A percentile compares a stretch with the other conserved stretches of the same genome.
These are phyloP conservation scores for Manis crassicaudata DNA, from an alignment of 2,797 vertebrate species.

Conservation along the genomic window DNA sequence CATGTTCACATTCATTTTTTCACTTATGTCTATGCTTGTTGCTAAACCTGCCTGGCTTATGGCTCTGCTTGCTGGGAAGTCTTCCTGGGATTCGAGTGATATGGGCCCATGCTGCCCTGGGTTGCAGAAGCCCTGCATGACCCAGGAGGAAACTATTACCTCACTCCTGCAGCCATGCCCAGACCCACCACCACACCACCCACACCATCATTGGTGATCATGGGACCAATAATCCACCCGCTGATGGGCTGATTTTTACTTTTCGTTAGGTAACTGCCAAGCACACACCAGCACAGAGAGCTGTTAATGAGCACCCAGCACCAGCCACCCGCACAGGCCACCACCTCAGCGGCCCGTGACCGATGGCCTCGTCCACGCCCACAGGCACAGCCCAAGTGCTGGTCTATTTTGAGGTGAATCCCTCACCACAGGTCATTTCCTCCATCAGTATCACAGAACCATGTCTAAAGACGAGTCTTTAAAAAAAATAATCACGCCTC, in stretches of 20 bases:
- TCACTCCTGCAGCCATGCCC: too few species aligned
- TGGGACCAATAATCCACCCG: neutral
- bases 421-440: neutral
- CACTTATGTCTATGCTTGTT: neutral
- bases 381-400: neutral
- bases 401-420: neutral
- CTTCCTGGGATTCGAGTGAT: neutral
- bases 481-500: neutral
- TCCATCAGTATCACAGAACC: rapidly evolving
- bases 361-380: rapidly evolving
- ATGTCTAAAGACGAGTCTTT: neutral
- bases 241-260: neutral
- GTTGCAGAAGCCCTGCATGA: neutral
- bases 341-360: neutral
- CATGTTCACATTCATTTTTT: rapidly evolving
- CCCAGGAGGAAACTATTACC: neutral
- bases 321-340: rapidly evolving
- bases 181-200: too few species aligned
- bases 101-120: neutral
- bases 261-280: neutral
- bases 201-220: too few species aligned
- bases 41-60: neutral
- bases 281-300: rapidly evolving
- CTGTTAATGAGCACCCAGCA: neutral
- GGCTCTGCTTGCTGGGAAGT: neutral